These are phyloP conservation scores for Agriotes lineatus DNA, from an alignment of 2,888 invertebrate genomes.

Conservation along the genomic window DNA sequence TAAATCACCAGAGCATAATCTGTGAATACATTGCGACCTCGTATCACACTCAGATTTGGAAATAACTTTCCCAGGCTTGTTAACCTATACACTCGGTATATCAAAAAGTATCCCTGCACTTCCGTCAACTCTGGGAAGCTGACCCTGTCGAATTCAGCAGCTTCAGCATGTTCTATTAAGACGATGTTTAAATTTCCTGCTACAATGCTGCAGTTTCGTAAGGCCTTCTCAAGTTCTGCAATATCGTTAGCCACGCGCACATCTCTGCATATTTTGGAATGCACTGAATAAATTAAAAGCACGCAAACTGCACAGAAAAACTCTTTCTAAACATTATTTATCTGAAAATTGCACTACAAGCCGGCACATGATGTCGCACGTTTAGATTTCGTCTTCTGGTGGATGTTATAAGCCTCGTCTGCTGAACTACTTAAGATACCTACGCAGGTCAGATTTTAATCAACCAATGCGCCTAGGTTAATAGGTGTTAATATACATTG, in stretches of 20 bases:
- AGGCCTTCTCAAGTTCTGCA: slow-evolving; percentile 60
- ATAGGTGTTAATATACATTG: too few relatives aligned
- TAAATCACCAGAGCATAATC: slow-evolving; percentile 87
- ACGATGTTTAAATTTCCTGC: slow-evolving; percentile 83
- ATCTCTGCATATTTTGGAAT: slow-evolving; percentile 68
- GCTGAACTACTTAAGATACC: too few relatives aligned
- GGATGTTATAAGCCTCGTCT: too few relatives aligned
- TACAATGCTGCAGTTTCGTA: slow-evolving; percentile 80
- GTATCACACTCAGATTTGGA: slow-evolving; percentile 89
- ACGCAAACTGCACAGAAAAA: too few relatives aligned
- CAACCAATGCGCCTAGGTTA: too few relatives aligned
- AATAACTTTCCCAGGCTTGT: slow-evolving; percentile 80
- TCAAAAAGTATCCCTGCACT: slow-evolving; percentile 86
- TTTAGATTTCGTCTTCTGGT: too few relatives aligned
- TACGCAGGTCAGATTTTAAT: too few relatives aligned
- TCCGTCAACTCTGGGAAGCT: slow-evolving; percentile 81
- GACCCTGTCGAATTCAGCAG: slow-evolving; percentile 48
- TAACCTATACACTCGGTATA: slow-evolving; percentile 81
- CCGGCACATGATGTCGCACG: too few relatives aligned
- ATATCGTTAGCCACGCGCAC: slow-evolving; percentile 72
- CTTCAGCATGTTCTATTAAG: slow-evolving; percentile 70
- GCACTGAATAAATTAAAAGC: too few relatives aligned
- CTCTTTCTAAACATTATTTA: too few relatives aligned
- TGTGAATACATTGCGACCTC: slow-evolving; percentile 80
- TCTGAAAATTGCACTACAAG: too few relatives aligned